Base-by-base conservation (phyloP, 1,140 invertebrate genomes). In the Drosophila eugracilis region DNA sequence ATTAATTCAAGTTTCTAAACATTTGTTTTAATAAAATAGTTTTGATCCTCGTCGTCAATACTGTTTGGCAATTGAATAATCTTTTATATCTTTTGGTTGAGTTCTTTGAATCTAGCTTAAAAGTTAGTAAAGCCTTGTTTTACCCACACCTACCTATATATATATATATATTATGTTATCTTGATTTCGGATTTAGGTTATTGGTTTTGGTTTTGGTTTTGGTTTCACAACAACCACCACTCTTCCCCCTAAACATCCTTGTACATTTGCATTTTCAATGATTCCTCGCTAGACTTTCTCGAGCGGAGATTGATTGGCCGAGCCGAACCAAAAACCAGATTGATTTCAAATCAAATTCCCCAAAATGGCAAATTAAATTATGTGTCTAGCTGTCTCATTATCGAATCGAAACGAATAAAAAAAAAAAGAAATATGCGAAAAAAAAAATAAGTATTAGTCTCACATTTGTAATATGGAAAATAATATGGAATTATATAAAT, bases 401-500 rank as follows among this genome's bases (percentile, higher is more conserved):
- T 17, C 58, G 57, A 60, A 67, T 32, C 15, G 48, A n/a, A n/a
- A n/a, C n/a, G n/a, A n/a, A n/a, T n/a, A n/a, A 32, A 32, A 32
- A 2, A 12, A 63, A 55, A 55, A 24, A 49, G 12, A 50, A 22
- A 49, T 60, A 66, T 65, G 59, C 59, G 57, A 41, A 53, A 63
- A 62, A 39, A 62, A 42, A 41, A 53, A 63, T 48, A 39, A 62
- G 60, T 65, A 67, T 63, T 83, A 78, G 60, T 59, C 52, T 57
- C 65, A 44, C 75, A 85, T 75, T 77, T n/a, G 70, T 84, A 78
- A 81, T 52, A 53, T 75, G 57, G 71, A 78, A 80, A n/a, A 63
- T 84, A 78, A 81, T 52, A 53, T 75, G 57, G 71, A 78, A 80
- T 89, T 79, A 88, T 80, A 90, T 80, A 77, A 91, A 79, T 89